Conservation (phyloP, 2,113 vertebrate genomes). For the Alces alces region DNA sequence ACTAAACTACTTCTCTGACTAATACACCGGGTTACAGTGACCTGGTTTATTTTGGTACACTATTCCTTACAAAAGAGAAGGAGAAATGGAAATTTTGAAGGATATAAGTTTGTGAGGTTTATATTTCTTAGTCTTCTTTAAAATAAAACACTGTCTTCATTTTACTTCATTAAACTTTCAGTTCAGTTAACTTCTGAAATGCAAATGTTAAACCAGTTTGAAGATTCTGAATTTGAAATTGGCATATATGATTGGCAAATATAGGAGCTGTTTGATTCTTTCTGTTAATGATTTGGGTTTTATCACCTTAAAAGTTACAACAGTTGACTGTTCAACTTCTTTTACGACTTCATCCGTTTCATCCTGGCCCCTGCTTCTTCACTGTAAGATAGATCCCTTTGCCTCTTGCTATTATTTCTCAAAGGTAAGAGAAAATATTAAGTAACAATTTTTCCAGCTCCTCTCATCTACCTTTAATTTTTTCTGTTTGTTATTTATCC, state of each 20-base stretch:
- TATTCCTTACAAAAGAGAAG: slow-evolving; percentile 17
- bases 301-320: not conserved
- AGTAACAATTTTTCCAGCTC: not conserved
- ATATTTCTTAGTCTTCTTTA: slow-evolving; percentile 5
- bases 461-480: not conserved
- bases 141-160: slow-evolving; percentile 26
- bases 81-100: slow-evolving; percentile 62
- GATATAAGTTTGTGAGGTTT: not conserved
- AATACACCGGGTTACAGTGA: slow-evolving; percentile 32
- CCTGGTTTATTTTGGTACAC: not conserved
- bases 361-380: not conserved
- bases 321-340: not conserved
- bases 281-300: not conserved
- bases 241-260: not conserved
- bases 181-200: not conserved
- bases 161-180: slow-evolving; percentile 14
- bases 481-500: not conserved
- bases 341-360: not conserved
- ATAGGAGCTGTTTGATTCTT: not conserved
- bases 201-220: not conserved
- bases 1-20: slow-evolving; percentile 42
- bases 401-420: not conserved
- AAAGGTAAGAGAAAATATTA: not conserved
- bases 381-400: not conserved
- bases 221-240: not conserved